Percentiles rank a stretch among this genome's conserved stretches.
Evolutionary conservation across 2,888 invertebrate species (phyloP).

Genomic region (Ophioninae sp.): DNA sequence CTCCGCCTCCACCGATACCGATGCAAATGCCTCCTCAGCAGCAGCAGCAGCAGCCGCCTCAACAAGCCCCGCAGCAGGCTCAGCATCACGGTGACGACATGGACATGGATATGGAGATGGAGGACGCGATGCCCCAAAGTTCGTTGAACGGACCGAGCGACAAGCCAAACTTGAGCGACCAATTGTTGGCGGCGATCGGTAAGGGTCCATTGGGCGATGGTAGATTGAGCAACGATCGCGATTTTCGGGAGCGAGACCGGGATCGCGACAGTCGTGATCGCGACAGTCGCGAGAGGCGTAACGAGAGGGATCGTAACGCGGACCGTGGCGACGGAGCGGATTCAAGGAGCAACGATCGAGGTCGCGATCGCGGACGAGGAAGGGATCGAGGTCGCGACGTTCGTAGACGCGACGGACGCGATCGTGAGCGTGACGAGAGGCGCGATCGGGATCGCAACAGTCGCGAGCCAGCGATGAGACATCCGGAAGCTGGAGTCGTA

Average conservation of each 20-base stretch:
- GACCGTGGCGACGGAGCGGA: conserved; percentile 72
- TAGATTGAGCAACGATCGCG: conserved; percentile 71
- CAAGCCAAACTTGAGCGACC: conserved; percentile 80
- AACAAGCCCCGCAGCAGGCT: conserved; percentile 69
- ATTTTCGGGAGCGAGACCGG: conserved; percentile 72
- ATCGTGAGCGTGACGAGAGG: conserved; percentile 72
- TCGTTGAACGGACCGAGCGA: conserved; percentile 68
- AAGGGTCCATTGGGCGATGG: conserved; percentile 80
- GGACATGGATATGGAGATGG: conserved; percentile 90
- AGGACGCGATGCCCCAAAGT: conserved; percentile 75
- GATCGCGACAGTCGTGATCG: conserved; percentile 75
- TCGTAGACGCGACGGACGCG: conserved; percentile 71
- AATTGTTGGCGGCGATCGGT: conserved; percentile 83
- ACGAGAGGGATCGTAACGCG: conserved; percentile 35
- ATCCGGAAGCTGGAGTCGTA: conserved; percentile 65
- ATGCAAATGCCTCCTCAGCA: conserved; percentile 73
- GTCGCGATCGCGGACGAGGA: conserved; percentile 76
- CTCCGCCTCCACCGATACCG: conserved; percentile 76
- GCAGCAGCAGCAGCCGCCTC: conserved; percentile 65
- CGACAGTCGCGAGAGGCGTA: conserved; percentile 68
- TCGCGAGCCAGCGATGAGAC: conserved; percentile 70
- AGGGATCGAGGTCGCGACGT: conserved; percentile 72
- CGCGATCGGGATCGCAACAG: conserved; percentile 77
- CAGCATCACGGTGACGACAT: conserved; percentile 87
- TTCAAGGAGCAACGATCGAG: conserved; percentile 72